These are phyloP conservation scores for Hapalemur alaotrensis DNA, from an alignment of 2,797 vertebrate genomes.

Conservation along the genomic window DNA sequence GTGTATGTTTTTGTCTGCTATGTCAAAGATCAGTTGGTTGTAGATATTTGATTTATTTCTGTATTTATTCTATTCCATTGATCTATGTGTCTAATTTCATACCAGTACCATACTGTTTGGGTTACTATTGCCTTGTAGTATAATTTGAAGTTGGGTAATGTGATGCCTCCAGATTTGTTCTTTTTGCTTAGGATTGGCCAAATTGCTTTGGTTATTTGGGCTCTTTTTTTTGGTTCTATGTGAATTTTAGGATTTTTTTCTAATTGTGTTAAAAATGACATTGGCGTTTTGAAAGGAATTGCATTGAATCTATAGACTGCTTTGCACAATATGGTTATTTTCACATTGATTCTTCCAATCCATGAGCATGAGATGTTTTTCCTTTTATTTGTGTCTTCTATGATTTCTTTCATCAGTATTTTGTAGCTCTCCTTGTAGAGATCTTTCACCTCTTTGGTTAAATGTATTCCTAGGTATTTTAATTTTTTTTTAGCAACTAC, in stretches of 20 bases:
- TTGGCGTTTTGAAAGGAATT: background rate
- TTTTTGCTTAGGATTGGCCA: background rate
- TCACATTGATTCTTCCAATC: background rate
- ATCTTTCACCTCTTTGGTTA: background rate
- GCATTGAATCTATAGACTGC: background rate
- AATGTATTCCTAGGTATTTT: background rate
- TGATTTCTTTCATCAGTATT: background rate
- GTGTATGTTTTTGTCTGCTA: background rate
- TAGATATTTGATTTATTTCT: background rate
- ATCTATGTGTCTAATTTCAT: background rate
- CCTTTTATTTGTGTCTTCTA: background rate
- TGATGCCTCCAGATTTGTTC: background rate
- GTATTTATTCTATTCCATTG: background rate
- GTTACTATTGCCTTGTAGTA: background rate
- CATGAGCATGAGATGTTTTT: background rate
- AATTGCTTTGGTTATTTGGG: background rate
- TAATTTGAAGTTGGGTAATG: background rate
- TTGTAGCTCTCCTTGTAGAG: background rate
- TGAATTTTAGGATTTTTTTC: background rate
- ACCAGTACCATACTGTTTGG: background rate
- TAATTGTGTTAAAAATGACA: background rate
- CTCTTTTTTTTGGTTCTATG: background rate
- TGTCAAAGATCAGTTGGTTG: background rate
- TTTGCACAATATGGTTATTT: background rate
- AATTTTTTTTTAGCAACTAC: background rate